phyloP scores from a whole-genome alignment of 2,888 invertebrate species.

The Scelioninae gen. 1 region DNA sequence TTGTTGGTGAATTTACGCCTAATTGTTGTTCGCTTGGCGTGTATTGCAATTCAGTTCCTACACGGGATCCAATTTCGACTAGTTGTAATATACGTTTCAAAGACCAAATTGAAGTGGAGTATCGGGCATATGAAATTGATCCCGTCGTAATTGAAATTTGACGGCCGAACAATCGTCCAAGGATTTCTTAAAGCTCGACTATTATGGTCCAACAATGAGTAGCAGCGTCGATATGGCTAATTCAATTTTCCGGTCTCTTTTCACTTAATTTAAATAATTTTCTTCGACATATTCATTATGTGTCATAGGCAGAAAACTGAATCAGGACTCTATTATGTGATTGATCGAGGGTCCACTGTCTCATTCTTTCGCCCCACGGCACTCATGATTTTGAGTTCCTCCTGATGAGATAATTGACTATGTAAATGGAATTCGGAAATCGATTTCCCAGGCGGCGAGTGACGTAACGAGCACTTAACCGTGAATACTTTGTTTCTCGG shows the following conservation, averaged over 20 bases:
- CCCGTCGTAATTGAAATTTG: too few species aligned
- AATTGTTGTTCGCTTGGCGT: conserved; percentile 43
- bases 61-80: conserved; percentile 57
- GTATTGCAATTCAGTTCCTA: conserved; percentile 34
- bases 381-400: conserved; percentile 50
- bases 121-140: conserved; percentile 71
- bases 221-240: too few species aligned
- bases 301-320: conserved; percentile 79
- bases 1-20: conserved; percentile 45
- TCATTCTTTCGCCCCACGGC: conserved; percentile 49
- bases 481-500: conserved; percentile 36
- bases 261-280: too few species aligned
- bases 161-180: too few species aligned
- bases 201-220: too few species aligned
- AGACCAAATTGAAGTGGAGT: conserved; percentile 64
- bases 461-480: conserved; percentile 16
- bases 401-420: conserved; percentile 62
- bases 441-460: conserved; percentile 34
- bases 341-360: conserved; percentile 58
- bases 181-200: too few species aligned
- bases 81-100: conserved; percentile 67
- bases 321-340: conserved; percentile 77
- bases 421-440: conserved; percentile 63
- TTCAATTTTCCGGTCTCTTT: too few species aligned
- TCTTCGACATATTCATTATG: too few species aligned